These are phyloP conservation scores for Muscina levida DNA, from an alignment of 2,888 invertebrate genomes.

Conservation along the genomic window DNA sequence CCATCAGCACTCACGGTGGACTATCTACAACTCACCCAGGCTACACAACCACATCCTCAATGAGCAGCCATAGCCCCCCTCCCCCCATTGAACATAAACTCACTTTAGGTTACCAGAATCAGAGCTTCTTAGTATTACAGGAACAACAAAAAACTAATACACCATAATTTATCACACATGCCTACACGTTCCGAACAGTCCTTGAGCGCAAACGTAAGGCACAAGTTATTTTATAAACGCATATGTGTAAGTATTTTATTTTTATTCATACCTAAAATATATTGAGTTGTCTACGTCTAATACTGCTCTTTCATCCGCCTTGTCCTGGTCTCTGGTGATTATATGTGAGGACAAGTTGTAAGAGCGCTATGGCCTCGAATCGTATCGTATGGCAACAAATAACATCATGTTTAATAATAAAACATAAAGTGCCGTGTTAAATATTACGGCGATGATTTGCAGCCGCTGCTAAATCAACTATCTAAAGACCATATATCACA, in stretches of 20 bases:
- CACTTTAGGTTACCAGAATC: neutral
- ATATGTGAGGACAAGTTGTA: neutral
- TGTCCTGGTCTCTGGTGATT: neutral
- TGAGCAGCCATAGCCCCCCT: neutral
- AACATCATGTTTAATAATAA: slow-evolving; percentile 58
- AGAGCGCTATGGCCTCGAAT: neutral
- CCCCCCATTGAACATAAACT: neutral
- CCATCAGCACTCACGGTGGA: slow-evolving; percentile 50
- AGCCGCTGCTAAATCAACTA: slow-evolving; percentile 78
- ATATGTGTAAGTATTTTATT: slow-evolving; percentile 28
- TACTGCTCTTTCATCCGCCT: slow-evolving; percentile 4
- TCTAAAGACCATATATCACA: slow-evolving; percentile 74
- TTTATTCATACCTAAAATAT: slow-evolving; percentile 56
- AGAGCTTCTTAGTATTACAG: slow-evolving; percentile 22
- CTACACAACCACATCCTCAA: neutral
- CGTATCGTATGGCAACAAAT: slow-evolving; percentile 30
- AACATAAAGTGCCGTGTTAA: slow-evolving; percentile 62
- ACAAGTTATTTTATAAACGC: no score
- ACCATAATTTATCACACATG: slow-evolving; percentile 78
- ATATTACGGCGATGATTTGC: slow-evolving; percentile 75
- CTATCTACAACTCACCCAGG: no score
- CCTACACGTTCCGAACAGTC: slow-evolving; percentile 70
- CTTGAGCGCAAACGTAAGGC: no score
- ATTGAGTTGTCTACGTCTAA: slow-evolving; percentile 52
- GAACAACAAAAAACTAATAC: slow-evolving; percentile 58